phyloP scores from a whole-genome alignment of 2,113 vertebrate genomes.

The Pseudorectes ferrugineus region DNA sequence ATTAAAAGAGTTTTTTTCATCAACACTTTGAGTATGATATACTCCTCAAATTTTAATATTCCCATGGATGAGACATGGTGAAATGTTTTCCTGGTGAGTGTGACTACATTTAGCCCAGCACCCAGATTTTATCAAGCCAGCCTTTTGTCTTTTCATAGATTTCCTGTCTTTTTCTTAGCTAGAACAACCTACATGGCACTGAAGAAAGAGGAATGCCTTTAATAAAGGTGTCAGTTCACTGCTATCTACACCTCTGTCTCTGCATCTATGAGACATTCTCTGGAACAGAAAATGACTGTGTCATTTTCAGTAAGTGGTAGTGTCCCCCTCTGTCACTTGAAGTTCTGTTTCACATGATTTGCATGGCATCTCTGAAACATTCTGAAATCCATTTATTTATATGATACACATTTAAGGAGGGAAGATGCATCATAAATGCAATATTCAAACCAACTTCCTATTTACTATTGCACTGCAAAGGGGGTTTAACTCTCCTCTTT shows the following conservation, averaged over 20 bases:
- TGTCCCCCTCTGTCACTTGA: slow-evolving; percentile 27
- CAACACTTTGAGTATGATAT: not conserved
- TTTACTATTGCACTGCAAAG: not conserved
- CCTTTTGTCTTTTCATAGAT: not conserved
- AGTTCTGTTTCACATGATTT: slow-evolving; percentile 4
- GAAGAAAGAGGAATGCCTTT: slow-evolving; percentile 32
- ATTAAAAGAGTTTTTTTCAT: not conserved
- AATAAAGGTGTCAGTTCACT: slow-evolving; percentile 33
- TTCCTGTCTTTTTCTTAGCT: not conserved
- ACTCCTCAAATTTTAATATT: not conserved
- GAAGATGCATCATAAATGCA: not conserved
- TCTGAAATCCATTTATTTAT: not conserved
- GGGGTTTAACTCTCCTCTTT: not conserved
- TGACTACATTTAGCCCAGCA: not conserved
- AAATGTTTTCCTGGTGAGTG: not conserved
- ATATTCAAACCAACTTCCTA: not conserved
- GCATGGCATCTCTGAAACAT: not conserved
- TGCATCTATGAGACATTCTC: slow-evolving; percentile 7
- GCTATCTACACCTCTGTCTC: slow-evolving; percentile 4
- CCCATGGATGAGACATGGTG: not conserved
- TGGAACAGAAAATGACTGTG: not conserved
- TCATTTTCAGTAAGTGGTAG: slow-evolving; percentile 2
- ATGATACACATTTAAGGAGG: not conserved
- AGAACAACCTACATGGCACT: not conserved
- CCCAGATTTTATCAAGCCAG: not conserved